A percentile compares a stretch with the other conserved stretches of the same genome.
Conservation (phyloP, 2,797 vertebrate genomes). For the Valencia hispanica region DNA sequence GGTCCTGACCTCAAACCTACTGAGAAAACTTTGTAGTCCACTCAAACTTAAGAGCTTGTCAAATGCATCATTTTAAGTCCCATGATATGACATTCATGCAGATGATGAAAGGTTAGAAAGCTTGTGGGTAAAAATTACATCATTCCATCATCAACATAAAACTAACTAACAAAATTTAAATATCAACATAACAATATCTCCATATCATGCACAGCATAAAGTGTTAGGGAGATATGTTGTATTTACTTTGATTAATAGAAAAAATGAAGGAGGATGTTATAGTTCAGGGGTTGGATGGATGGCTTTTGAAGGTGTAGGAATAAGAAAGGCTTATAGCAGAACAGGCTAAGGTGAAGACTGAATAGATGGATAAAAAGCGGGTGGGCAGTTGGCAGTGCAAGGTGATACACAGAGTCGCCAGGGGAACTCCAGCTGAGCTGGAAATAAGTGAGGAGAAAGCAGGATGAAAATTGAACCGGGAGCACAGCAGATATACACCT, state of each 20-base stretch:
- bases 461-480: slow-evolving; percentile 1
- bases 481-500: background rate
- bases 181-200: background rate
- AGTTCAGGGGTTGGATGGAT: background rate
- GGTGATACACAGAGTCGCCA: background rate
- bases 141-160: background rate
- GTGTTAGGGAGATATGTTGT: background rate
- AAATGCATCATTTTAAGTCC: too few relatives aligned
- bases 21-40: background rate
- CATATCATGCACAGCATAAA: background rate
- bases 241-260: background rate
- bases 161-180: background rate
- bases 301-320: background rate
- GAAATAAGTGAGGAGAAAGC: background rate
- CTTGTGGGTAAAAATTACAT: background rate
- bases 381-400: background rate
- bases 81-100: background rate
- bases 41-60: background rate
- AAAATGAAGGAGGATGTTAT: background rate
- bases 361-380: background rate
- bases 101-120: background rate
- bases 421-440: background rate
- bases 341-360: background rate
- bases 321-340: background rate
- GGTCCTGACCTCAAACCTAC: background rate